These are phyloP conservation scores for Drepanosiphum platanoidis DNA, from an alignment of 2,888 invertebrate species.

Conservation along the genomic window DNA sequence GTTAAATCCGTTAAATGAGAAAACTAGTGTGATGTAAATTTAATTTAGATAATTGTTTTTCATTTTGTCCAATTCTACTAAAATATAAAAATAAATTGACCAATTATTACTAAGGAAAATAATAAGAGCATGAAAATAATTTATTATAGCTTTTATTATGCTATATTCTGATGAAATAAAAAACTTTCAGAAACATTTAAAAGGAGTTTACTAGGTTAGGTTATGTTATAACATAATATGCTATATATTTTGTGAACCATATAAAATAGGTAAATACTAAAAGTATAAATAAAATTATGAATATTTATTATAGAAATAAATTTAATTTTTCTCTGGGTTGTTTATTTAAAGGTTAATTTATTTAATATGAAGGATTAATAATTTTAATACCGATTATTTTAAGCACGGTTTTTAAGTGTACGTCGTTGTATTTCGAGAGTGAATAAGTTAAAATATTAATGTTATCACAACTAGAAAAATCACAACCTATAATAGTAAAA, in stretches of 20 bases:
- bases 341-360: too few relatives aligned
- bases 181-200: background rate
- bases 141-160: background rate
- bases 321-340: background rate
- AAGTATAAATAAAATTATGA: background rate
- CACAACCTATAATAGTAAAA: too few relatives aligned
- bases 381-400: too few relatives aligned
- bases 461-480: too few relatives aligned
- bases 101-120: background rate
- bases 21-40: background rate
- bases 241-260: background rate
- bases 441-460: too few relatives aligned
- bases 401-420: too few relatives aligned
- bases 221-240: background rate
- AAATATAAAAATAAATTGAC: constrained; percentile 1
- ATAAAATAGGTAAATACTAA: background rate
- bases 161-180: background rate
- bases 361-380: too few relatives aligned
- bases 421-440: too few relatives aligned
- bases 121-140: constrained; percentile 10
- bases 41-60: constrained; percentile 18
- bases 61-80: background rate
- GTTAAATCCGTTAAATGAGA: constrained; percentile 1
- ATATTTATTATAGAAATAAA: background rate
- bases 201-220: background rate